These are phyloP conservation scores for Limnephilus marmoratus DNA, from an alignment of 2,888 invertebrate species.

Conservation along the genomic window DNA sequence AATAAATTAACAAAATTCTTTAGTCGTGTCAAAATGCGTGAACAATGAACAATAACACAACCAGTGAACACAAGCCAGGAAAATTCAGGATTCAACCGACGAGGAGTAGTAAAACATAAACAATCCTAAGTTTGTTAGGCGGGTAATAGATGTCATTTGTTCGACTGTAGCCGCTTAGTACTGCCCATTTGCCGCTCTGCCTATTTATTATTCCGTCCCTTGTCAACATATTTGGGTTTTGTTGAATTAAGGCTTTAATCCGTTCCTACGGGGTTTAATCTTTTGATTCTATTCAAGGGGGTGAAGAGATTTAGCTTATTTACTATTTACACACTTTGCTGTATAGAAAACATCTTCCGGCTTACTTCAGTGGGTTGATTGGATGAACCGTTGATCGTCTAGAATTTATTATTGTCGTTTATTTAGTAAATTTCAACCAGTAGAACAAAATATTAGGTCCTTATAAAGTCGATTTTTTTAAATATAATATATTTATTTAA, in stretches of 20 bases:
- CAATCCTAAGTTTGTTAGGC: neutral
- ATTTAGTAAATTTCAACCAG: neutral
- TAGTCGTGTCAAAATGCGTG: neutral
- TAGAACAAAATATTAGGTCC: neutral
- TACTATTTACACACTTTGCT: slow-evolving; percentile 39
- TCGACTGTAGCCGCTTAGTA: slow-evolving; percentile 38
- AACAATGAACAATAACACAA: neutral
- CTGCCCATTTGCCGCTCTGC: slow-evolving; percentile 45
- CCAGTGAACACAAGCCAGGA: neutral
- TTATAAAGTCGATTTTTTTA: too few relatives aligned
- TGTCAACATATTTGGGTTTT: slow-evolving; percentile 53
- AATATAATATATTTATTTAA: too few relatives aligned
- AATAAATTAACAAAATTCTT: neutral
- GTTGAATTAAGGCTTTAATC: slow-evolving; percentile 50
- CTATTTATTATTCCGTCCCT: slow-evolving; percentile 50
- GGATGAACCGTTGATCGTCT: neutral
- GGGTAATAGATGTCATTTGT: slow-evolving; percentile 35
- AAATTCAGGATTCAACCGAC: neutral
- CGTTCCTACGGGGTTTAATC: slow-evolving; percentile 42
- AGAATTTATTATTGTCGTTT: neutral
- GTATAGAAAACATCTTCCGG: slow-evolving; percentile 10
- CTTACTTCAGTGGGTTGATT: neutral
- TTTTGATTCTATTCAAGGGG: slow-evolving; percentile 48
- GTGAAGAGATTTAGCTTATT: slow-evolving; percentile 36
- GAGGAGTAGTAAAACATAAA: neutral